phyloP scores from a whole-genome alignment of 1,140 invertebrate species.

The Chelonus insularis region DNA sequence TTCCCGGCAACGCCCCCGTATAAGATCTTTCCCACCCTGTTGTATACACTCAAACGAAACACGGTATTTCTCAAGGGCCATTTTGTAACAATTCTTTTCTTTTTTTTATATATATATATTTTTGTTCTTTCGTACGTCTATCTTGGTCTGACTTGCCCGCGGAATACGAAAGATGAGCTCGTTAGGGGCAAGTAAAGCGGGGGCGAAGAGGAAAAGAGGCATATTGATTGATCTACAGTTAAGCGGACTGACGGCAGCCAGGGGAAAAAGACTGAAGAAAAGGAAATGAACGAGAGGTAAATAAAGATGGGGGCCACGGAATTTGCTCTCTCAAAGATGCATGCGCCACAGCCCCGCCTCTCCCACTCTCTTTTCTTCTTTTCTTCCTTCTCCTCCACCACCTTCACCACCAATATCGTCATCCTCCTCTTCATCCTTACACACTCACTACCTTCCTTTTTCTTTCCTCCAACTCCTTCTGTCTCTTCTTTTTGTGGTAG shows the following conservation, averaged over 20 bases:
- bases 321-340: slow-evolving; percentile 44
- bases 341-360: slow-evolving; percentile 23
- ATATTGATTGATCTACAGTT: slow-evolving; percentile 54
- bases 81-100: slow-evolving; percentile 48
- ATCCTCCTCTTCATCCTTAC: neutral
- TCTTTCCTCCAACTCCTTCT: slow-evolving; percentile 6
- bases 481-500: slow-evolving; percentile 34
- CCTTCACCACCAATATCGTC: too few species aligned
- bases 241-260: slow-evolving; percentile 44
- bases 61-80: slow-evolving; percentile 50
- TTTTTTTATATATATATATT: slow-evolving; percentile 39
- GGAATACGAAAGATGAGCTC: slow-evolving; percentile 32
- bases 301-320: slow-evolving; percentile 39
- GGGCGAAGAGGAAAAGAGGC: slow-evolving; percentile 14
- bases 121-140: slow-evolving; percentile 1
- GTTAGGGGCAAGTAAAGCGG: slow-evolving; percentile 43
- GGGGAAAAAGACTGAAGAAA: slow-evolving; percentile 33
- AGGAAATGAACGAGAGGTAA: slow-evolving; percentile 30
- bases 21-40: slow-evolving; percentile 15
- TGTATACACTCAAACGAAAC: slow-evolving; percentile 17
- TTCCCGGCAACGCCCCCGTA: slow-evolving; percentile 24
- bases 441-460: slow-evolving; percentile 34
- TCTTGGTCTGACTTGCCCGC: neutral
- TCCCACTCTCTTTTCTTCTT: slow-evolving; percentile 1
- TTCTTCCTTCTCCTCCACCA: neutral